Base-by-base conservation (phyloP, 2,113 vertebrate genomes). In the Larimichthys polyactis region DNA sequence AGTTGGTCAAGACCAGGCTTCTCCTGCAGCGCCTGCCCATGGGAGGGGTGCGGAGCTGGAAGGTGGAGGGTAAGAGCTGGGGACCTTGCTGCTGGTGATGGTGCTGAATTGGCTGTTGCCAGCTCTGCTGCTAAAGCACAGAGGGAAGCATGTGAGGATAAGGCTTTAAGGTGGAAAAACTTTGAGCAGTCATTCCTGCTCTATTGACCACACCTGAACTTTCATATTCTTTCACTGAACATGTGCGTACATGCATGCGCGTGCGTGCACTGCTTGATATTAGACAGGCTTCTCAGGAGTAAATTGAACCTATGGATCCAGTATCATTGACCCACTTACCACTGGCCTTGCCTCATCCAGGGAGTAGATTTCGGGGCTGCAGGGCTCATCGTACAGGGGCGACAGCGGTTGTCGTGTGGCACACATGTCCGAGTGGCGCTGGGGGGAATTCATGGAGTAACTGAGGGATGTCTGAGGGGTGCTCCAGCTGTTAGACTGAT, bases 371-470 rank as follows among this genome's bases (percentile, higher is more conserved):
- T 92, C 95, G 0, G 97, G 96, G 0, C 92, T 92, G 79, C 89
- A 93, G 70, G 97, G 97, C 49, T 96, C 96, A 0, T 96, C 90
- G 1, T 95, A 96, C 72, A 96, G 83, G 0, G 96, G 96, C 1
- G 96, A 97, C 71, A 93, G 82, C 9, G 96, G 93, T 71, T 95
- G 95, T 19, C 94, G 84, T 4, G 88, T 83, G 36, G 89, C 65
- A 11, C 94, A 91, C 90, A 95, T 86, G 66, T 95, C 94, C 0
- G 95, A 96, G 89, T 96, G 94, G 44, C 95, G 92, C 78, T 96
- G 95, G 2, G 87, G 69, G 66, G 58, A 11, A 32, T 85, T 90
- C 29, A 90, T 74, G 32, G 93, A 71, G 86, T 93, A 91, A 73
- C 85, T 90, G 27, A 93, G 62, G 54, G 93, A 84, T 2, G 91